Conservation (phyloP, 2,113 vertebrate species). For the Corythaixoides concolor region DNA sequence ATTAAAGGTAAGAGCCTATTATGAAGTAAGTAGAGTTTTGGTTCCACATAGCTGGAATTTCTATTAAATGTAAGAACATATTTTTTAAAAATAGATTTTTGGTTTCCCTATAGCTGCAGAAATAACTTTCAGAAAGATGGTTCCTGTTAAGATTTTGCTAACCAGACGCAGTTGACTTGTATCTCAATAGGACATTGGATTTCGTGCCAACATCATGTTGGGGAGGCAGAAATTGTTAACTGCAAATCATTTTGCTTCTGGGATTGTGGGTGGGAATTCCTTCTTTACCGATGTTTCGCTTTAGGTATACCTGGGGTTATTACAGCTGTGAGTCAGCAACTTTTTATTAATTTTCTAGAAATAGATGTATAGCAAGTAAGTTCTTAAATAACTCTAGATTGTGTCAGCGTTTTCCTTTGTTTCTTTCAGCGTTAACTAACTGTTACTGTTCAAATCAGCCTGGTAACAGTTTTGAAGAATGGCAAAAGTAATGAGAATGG, state of each 20-base stretch:
- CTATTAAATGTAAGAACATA: not conserved
- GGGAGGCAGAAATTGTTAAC: not conserved
- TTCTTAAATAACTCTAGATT: conserved; percentile 7
- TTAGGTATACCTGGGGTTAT: not conserved
- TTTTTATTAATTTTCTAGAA: conserved; percentile 17
- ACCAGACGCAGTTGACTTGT: not conserved
- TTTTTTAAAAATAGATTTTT: not conserved
- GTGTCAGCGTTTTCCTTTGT: conserved; percentile 35
- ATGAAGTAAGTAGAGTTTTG: not conserved
- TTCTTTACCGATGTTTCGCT: not conserved
- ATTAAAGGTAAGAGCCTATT: not conserved
- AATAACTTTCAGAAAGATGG: not conserved
- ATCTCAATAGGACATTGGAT: fast-evolving
- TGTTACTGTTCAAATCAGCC: conserved; percentile 12
- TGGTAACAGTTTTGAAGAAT: conserved; percentile 20
- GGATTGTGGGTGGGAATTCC: not conserved
- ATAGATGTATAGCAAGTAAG: not conserved
- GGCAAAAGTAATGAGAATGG: conserved; percentile 19
- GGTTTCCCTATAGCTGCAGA: not conserved
- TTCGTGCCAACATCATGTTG: not conserved
- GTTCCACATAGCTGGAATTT: not conserved
- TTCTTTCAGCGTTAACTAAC: conserved; percentile 13
- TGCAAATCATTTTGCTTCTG: not conserved
- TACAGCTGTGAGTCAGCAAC: not conserved
- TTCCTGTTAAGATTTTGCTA: not conserved